Base-by-base conservation (phyloP, 2,113 vertebrate species). In the Rhombomys opimus region DNA sequence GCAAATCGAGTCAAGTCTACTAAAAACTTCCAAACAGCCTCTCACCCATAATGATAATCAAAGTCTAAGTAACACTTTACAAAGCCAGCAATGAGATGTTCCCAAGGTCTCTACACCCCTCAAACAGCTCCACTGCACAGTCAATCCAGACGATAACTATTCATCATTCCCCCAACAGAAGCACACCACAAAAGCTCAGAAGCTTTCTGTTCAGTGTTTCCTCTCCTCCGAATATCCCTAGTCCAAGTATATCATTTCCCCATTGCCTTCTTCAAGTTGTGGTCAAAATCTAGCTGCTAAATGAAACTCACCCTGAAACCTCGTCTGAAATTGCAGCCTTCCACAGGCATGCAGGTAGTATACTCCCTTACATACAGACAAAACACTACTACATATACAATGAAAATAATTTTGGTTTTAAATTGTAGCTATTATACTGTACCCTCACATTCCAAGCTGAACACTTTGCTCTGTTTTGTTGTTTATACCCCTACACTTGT, bases 201-300 rank as follows among this genome's bases (percentile, higher is more conserved):
- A 30, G 2, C 63, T 54, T 41, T 14, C 18, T 35, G 7, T 25
- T 46, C 8, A 59, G 35, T 85, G 14, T 41, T 65, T 76, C 54
- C 38, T 52, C 46, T 70, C 38, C 35, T 67, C 32, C 35, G 68
- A 89, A 76, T 22, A 5, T 7, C 65, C 54, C 41, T 57, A 32
- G n/a, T n/a, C 18, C 50, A 41, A 3, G 41, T 70, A 30, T 7
- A 76, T 30, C 61, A 6, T 32, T 93, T 7, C 15, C 63, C 38
- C 35, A 96, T 87, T 77, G 67, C 65, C 25, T 89, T 95, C 50
- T 85, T 91, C 68, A 76, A 70, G 25, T 57, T 84, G 57, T 85
- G 6, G 30, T 87, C 35, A 41, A 52, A 88, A 35, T 25, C 73
- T 72, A 94, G 67, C 9, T 92, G 70, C 25, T 89, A 46, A 91